These are phyloP conservation scores for Neolamprologus modestus DNA, from an alignment of 2,113 vertebrate species.

Conservation along the genomic window DNA sequence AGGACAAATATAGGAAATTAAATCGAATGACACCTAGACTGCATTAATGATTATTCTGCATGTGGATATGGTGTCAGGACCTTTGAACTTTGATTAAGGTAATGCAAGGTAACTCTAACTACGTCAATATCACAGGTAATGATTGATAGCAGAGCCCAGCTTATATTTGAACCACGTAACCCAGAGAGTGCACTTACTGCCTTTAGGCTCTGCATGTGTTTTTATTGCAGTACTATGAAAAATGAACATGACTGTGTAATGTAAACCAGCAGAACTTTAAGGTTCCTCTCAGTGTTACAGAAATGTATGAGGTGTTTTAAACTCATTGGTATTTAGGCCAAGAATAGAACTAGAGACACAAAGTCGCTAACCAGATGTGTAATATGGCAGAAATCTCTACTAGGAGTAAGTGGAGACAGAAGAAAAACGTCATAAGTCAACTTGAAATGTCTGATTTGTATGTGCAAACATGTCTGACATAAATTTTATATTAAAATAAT, in stretches of 20 bases:
- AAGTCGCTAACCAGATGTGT: neutral
- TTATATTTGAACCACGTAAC: neutral
- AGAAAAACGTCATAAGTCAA: neutral
- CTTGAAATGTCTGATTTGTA: neutral
- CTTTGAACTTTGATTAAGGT: neutral
- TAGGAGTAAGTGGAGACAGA: neutral
- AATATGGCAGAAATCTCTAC: neutral
- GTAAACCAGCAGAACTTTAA: neutral
- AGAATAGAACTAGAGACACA: neutral
- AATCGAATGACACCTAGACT: no score
- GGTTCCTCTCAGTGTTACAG: neutral
- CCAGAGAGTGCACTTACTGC: fast-evolving
- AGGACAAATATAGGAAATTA: neutral
- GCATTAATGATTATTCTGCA: neutral
- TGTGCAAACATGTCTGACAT: neutral
- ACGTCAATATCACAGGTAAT: neutral
- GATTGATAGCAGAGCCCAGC: neutral
- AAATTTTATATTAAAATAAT: neutral
- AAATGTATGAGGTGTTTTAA: neutral
- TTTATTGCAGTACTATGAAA: neutral
- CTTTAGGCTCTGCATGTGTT: neutral
- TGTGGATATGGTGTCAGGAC: neutral
- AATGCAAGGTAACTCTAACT: neutral
- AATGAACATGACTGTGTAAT: neutral
- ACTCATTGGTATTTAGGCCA: neutral